Evolutionary conservation across 1,140 invertebrate species (phyloP), one percentile per base, ranked within the genome.

Genomic region (Leptinotarsa texana): DNA sequence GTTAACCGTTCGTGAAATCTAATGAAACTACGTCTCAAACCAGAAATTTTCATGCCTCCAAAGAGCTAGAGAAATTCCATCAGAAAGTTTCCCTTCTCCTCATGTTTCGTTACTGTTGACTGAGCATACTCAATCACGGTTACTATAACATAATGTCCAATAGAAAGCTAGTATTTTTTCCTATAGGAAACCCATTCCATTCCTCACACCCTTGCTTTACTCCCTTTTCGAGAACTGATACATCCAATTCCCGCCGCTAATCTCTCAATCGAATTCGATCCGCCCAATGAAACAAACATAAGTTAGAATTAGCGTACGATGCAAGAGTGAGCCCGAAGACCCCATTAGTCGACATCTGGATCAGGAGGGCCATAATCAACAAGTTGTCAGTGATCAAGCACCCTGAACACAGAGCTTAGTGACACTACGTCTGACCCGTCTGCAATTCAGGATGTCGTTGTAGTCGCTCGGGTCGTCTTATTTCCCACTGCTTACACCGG

Each of bases 311-410:
- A 57, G n/a, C 51, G 51, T 57, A 57, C 15, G n/a, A 18, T 57
- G 15, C 51, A 57, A 42, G 33, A 42, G 33, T 42, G 33, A 42
- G 33, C 33, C 33, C 33, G 33, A 42, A n/a, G 24, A 66, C 17
- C 27, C 63, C 24, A 24, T 22, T 33, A 66, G 63, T 66, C 24
- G 63, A 66, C 63, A 33, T 3, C 21, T 24, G 21, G 21, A 65
- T 65, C 21, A 27, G 63, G 24, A 22, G 21, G 63, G 22, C 13
- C 63, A 66, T 22, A 66, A 66, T 66, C 63, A 66, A 66, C 63
- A 66, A 66, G 63, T 66, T 66, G 63, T 66, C 63, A 66, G 63
- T 66, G 21, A 33, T 66, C 63, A 66, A 66, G 63, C 17, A 24
- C 15, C 15, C 13, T 24, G 63, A 66, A 66, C 63, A 66, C 27